Base-by-base conservation (phyloP, 2,113 vertebrate species). In the Silurus meridionalis region DNA sequence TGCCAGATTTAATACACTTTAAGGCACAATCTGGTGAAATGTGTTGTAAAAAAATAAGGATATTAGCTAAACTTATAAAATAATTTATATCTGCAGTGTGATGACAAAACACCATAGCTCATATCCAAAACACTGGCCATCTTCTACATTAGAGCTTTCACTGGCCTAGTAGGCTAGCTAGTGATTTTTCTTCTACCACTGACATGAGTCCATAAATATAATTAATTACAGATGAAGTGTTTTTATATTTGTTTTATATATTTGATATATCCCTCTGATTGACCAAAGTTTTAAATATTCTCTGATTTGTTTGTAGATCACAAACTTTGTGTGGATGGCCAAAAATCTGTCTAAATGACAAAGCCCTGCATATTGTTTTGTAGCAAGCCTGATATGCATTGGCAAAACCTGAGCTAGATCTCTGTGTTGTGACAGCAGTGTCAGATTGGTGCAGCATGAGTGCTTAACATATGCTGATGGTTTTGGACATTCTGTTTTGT, bases 381-480 rank as follows among this genome's bases (percentile, higher is more conserved):
- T 50, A 61, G 55, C 53, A 83, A 48, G 69, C 19, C 50, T 69
- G 61, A 85, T 46, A 66, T 67, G 61, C 61, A 17, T 15, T 85
- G 84, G 50, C n/a, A 67, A 69, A 85, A 58, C n/a, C 84, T 67
- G 63, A 25, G 10, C 46, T 23, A n/a, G 15, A 85, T 57, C 64
- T 64, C 57, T 67, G 63, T 80, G 52, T 67, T 85, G 61, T 63
- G 61, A 85, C 63, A 69, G 50, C 84, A 57, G 37, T 84, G 75
- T 66, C 75, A 80, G 84, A 55, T 57, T 48, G 63, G 28, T 11
- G 63, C 84, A 58, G 75, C 28, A 61, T 58, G 50, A 57, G 52
- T 48, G 28, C 6, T 66, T 85, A 85, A 79, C 75, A 85, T 79
- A 63, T 85, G 84, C 75, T 79, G 84, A 67, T 69, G 61, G 23